A percentile compares a stretch with the other conserved stretches of the same genome.
Evolutionary conservation across 2,888 invertebrate species (phyloP).

Genomic region (Stratiomys singularior): DNA sequence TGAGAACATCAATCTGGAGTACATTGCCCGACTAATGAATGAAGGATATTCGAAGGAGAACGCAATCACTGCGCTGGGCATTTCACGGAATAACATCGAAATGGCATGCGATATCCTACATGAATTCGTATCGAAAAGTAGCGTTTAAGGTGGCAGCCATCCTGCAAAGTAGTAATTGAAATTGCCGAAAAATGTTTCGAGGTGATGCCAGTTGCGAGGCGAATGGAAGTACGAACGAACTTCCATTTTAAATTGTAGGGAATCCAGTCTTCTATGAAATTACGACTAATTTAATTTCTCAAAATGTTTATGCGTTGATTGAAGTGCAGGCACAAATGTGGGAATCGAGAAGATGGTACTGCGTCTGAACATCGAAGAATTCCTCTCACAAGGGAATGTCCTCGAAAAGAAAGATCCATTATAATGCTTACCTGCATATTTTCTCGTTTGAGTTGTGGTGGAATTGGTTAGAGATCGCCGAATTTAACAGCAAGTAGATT

Average conservation of each 20-base stretch:
- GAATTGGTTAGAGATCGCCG: not conserved
- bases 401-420: not conserved
- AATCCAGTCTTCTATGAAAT: too few relatives aligned
- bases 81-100: conserved; percentile 91
- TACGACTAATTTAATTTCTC: too few relatives aligned
- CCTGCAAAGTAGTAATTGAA: not conserved
- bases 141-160: conserved; percentile 50
- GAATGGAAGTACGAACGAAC: too few relatives aligned
- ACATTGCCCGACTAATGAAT: conserved; percentile 86
- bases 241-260: too few relatives aligned
- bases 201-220: too few relatives aligned
- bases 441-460: not conserved
- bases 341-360: too few relatives aligned
- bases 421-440: not conserved
- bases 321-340: too few relatives aligned
- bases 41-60: conserved; percentile 93
- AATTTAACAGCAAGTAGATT: conserved; percentile 15
- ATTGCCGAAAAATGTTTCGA: not conserved
- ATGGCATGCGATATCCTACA: conserved; percentile 96
- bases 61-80: conserved; percentile 90
- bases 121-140: conserved; percentile 81
- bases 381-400: too few relatives aligned
- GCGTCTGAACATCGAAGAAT: too few relatives aligned
- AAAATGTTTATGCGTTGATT: too few relatives aligned
- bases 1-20: conserved; percentile 91